Conservation (phyloP, 2,888 invertebrate species). For the Macaria liturata region DNA sequence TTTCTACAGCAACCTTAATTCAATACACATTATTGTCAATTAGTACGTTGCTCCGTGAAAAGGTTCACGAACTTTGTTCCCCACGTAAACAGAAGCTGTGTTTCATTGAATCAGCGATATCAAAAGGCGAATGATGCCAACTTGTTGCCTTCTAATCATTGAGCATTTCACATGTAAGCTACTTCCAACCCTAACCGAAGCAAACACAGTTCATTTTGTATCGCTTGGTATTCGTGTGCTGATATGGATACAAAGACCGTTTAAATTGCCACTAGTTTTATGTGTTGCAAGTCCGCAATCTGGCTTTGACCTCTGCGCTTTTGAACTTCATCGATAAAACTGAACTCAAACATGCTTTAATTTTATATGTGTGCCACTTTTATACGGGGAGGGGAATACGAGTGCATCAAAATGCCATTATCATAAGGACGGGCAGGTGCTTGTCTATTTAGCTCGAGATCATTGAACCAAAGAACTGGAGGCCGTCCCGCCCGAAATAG, state of each 20-base stretch:
- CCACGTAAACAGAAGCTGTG: slow-evolving; percentile 17
- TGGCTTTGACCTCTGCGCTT: slow-evolving; percentile 9
- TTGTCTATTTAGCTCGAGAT: slow-evolving; percentile 14
- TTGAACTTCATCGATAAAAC: slow-evolving; percentile 13
- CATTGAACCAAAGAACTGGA: slow-evolving; percentile 16
- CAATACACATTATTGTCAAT: too few species aligned
- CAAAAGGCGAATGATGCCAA: slow-evolving; percentile 24
- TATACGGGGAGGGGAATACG: background rate
- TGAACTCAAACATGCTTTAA: background rate
- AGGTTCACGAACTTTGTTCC: slow-evolving; percentile 24
- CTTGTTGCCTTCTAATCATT: slow-evolving; percentile 28
- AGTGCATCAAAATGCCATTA: slow-evolving; percentile 1
- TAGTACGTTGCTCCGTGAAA: slow-evolving; percentile 7
- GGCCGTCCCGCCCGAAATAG: slow-evolving; percentile 10
- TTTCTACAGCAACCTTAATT: too few species aligned
- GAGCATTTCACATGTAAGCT: background rate
- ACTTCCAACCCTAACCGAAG: background rate
- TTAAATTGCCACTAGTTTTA: slow-evolving; percentile 9
- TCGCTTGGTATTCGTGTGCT: background rate
- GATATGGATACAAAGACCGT: background rate
- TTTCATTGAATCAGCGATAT: slow-evolving; percentile 21
- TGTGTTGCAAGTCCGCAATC: slow-evolving; percentile 5
- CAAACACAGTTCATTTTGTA: slow-evolving; percentile 9
- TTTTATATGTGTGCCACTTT: background rate
- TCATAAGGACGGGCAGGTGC: slow-evolving; percentile 15